Base-by-base conservation (phyloP, 2,888 invertebrate genomes). In the Habrosyne pyritoides region DNA sequence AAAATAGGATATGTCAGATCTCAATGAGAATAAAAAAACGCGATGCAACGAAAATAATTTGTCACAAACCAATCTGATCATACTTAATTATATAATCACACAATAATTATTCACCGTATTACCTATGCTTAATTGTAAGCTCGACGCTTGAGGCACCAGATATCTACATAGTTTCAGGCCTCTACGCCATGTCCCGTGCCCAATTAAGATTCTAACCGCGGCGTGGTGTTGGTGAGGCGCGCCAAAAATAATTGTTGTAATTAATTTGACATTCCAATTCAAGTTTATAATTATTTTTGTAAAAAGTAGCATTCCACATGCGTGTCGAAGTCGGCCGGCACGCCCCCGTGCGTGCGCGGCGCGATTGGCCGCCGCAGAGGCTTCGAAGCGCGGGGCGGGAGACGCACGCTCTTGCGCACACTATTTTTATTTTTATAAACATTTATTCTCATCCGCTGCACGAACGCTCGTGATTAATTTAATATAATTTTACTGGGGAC, bases 391-490 rank as follows among this genome's bases (percentile, higher is more conserved):
- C 71, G 73, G 62, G 75, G 77, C 75, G 77, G 81, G 78, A 66
- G 67, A 66, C 66, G 61, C 68, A 55, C 62, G 66, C 75, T 67
- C 72, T 60, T 63, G 73, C 72, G 77, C 78, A 71, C 56, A 71
- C 60, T 53, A 64, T 75, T 78, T 79, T 79, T 77, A 75, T 77
- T 79, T 75, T 76, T 73, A 72, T 57, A 66, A 73, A 77, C 73
- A 75, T 71, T 79, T 80, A 81, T 81, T 80, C 75, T 75, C 70
- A 76, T 67, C 69, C 75, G 54, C 69, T 61, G 68, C 83, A 83
- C 83, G 87, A 84, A 81, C 78, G 66, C 64, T 72, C 75, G 78
- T 87, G 89, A 87, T 91, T 89, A 90, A 90, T 90, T 87, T 84
- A 87, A 88, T 88, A 87, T 85, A 86, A 86, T 86, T 84, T 84